Conservation (phyloP, 2,888 invertebrate species). For the Phania funesta region DNA sequence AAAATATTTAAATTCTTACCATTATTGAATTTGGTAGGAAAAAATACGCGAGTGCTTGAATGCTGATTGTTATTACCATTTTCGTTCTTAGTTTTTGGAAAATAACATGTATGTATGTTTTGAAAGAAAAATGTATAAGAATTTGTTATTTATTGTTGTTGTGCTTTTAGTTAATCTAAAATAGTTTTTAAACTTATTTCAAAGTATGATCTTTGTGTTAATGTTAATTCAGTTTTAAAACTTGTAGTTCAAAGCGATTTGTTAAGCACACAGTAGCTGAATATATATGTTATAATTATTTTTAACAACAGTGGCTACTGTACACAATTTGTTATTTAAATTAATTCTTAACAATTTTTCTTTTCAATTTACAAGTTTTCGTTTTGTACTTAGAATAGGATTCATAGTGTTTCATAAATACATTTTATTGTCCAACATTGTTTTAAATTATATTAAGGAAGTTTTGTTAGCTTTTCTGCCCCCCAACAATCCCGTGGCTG, state of each 20-base stretch:
- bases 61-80: slow-evolving; percentile 14
- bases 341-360: not conserved
- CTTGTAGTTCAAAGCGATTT: slow-evolving; percentile 10
- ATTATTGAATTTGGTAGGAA: too few relatives aligned
- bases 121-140: slow-evolving; percentile 31
- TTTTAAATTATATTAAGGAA: too few relatives aligned
- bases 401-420: too few relatives aligned
- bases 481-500: too few relatives aligned
- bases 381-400: not conserved
- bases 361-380: slow-evolving; percentile 1
- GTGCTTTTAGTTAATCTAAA: not conserved
- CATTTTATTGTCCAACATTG: too few relatives aligned
- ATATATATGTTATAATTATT: slow-evolving; percentile 14
- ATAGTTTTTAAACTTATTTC: not conserved
- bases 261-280: slow-evolving; percentile 1
- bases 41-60: too few relatives aligned
- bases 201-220: slow-evolving; percentile 25
- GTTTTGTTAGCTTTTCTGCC: too few relatives aligned
- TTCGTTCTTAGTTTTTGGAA: not conserved
- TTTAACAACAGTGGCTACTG: not conserved
- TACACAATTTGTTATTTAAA: not conserved
- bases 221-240: slow-evolving; percentile 26
- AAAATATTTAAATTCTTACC: too few relatives aligned
- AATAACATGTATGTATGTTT: slow-evolving; percentile 28
- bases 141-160: not conserved